phyloP scores from a whole-genome alignment of 2,797 vertebrate genomes.

The Ibycter americanus region DNA sequence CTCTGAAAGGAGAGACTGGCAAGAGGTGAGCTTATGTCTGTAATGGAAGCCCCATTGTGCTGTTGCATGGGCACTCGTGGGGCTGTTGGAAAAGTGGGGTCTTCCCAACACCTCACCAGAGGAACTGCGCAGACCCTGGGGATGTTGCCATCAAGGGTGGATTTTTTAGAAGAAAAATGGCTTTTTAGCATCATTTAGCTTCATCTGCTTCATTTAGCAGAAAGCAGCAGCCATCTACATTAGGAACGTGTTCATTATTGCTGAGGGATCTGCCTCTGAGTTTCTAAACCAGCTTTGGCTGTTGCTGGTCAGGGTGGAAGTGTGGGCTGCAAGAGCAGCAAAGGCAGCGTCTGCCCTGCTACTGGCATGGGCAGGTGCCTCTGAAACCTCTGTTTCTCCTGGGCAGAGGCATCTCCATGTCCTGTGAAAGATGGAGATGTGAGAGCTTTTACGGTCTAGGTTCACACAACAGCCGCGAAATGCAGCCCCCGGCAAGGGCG shows the following conservation, averaged over 20 bases:
- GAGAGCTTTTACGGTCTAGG: not conserved
- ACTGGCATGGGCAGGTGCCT: not conserved
- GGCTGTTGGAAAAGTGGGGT: not conserved
- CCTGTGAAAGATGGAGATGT: accelerated
- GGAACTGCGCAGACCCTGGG: not conserved
- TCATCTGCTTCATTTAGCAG: not conserved
- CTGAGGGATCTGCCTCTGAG: not conserved
- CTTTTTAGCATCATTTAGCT: no score
- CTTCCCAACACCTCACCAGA: not conserved
- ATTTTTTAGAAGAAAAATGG: not conserved
- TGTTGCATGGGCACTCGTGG: accelerated
- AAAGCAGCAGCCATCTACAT: not conserved
- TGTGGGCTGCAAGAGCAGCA: not conserved
- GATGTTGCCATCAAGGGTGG: not conserved
- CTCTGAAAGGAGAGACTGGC: not conserved
- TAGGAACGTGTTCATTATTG: not conserved
- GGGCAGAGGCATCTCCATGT: not conserved
- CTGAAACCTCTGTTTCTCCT: not conserved
- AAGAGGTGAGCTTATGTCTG: not conserved
- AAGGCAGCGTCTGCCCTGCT: not conserved
- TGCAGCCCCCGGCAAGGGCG: not conserved
- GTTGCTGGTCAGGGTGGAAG: not conserved
- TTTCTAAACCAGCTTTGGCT: not conserved
- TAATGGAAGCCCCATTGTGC: not conserved
- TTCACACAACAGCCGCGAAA: not conserved